Base-by-base conservation (phyloP, 2,888 invertebrate species). In the Perithous albicinctus region DNA sequence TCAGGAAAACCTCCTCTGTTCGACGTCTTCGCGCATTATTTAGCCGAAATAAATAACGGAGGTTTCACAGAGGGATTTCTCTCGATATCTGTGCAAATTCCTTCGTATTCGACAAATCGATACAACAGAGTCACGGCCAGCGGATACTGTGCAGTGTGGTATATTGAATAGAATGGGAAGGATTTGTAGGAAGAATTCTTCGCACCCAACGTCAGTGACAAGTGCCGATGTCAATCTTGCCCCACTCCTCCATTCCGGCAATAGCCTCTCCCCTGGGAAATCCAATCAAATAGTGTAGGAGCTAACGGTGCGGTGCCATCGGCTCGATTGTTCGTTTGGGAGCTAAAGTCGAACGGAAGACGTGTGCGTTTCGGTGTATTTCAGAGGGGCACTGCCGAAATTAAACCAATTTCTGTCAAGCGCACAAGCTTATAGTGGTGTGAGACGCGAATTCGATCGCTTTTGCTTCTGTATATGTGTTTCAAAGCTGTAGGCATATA, bases 351-450 rank as follows among this genome's bases (percentile, higher is more conserved):
- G 56, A 32, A 15, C 32, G 59, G 8, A 59, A 59, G 35, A 59
- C 59, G 41, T 18, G 41, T 12, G 69, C 15, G 35, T 56, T 26
- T 18, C 35, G 23, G 54, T 38, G 20, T 69, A 38, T 69, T 54
- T 61, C 67, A 12, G 67, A 67, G n/a, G 20, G 4, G 8, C 38
- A 41, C n/a, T 10, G 67, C 38, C 41, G 51, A 69, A 69, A 69
- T 69, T 69, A 54, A 69, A 69, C 69, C 69, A 70, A 70, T 70
- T 70, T 56, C 54, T 56, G 56, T 70, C 41, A 54, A 41, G 41
- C 56, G 41, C 69, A 70, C 69, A 26, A 15, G n/a, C n/a, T n/a
- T n/a, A n/a, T n/a, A n/a, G n/a, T n/a, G n/a, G n/a, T n/a, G n/a
- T n/a, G n/a, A n/a, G n/a, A n/a, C n/a, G n/a, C n/a, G n/a, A n/a